phyloP scores from a whole-genome alignment of 2,888 invertebrate genomes.

The Notodonta dromedarius region DNA sequence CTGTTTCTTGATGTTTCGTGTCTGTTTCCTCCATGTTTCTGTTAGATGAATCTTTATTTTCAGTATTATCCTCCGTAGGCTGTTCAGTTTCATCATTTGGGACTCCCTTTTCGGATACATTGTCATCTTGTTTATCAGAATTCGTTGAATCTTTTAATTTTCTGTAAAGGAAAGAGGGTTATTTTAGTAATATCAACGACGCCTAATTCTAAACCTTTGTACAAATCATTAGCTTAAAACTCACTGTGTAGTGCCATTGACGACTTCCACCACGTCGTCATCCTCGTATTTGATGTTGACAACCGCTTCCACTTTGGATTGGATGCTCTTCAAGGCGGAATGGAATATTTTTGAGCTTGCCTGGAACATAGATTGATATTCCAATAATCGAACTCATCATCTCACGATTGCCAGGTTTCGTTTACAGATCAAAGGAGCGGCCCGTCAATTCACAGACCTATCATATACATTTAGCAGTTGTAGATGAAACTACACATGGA shows the following conservation, averaged over 20 bases:
- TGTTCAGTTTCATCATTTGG: conserved; percentile 16
- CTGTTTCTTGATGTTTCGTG: conserved; percentile 39
- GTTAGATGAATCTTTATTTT: conserved; percentile 11
- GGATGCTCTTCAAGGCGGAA: conserved; percentile 85
- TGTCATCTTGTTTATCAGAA: conserved; percentile 22
- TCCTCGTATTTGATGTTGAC: conserved; percentile 80
- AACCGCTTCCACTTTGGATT: conserved; percentile 85
- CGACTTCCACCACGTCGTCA: conserved; percentile 76
- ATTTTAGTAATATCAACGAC: too few relatives aligned
- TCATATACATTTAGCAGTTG: too few relatives aligned
- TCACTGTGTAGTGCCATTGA: conserved; percentile 72
- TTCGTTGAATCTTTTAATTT: conserved; percentile 27
- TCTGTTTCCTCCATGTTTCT: conserved; percentile 24
- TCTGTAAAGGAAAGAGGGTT: conserved; percentile 34
- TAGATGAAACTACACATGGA: too few relatives aligned
- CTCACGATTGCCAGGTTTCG: too few relatives aligned
- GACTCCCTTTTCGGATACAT: conserved; percentile 12
- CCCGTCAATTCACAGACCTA: too few relatives aligned
- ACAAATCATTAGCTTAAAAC: conserved; percentile 26
- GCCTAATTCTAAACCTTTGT: conserved; percentile 28
- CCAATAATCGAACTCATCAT: too few relatives aligned
- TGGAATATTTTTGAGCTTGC: conserved; percentile 88
- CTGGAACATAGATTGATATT: conserved; percentile 61
- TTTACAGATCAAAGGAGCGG: too few relatives aligned
- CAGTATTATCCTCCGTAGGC: conserved; percentile 15